Evolutionary conservation across 2,888 invertebrate genomes (phyloP).

Genomic region (Tortricodes alternella): DNA sequence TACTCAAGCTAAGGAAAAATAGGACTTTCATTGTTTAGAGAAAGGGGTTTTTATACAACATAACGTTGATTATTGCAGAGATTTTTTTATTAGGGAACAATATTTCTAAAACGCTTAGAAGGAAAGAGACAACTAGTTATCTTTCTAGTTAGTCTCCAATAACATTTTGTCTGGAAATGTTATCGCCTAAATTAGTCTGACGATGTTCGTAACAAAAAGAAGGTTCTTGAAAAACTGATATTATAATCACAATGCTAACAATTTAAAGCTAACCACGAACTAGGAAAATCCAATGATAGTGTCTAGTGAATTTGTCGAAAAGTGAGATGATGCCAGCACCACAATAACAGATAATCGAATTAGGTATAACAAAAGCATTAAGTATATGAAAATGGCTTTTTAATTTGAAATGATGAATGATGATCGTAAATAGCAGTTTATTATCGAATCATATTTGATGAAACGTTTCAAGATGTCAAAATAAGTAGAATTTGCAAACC

Average conservation of each 20-base stretch:
- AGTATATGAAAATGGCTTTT: slow-evolving; percentile 37
- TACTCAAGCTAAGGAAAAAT: too few species aligned
- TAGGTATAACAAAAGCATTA: slow-evolving; percentile 45
- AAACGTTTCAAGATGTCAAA: too few species aligned
- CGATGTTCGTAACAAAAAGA: neutral
- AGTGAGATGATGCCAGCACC: slow-evolving; percentile 40
- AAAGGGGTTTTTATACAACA: too few species aligned
- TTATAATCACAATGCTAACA: slow-evolving; percentile 19
- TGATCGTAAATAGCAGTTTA: too few species aligned
- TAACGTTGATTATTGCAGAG: neutral
- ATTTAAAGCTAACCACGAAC: slow-evolving; percentile 47
- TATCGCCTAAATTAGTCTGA: neutral
- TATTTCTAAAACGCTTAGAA: slow-evolving; percentile 20
- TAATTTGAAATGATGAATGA: neutral
- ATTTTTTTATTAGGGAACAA: slow-evolving; percentile 17
- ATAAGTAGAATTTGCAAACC: too few species aligned
- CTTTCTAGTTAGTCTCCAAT: too few species aligned
- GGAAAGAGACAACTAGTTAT: slow-evolving; percentile 9
- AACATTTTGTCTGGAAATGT: too few species aligned
- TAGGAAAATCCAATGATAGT: slow-evolving; percentile 51
- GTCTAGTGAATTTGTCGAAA: slow-evolving; percentile 42
- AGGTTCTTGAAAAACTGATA: neutral
- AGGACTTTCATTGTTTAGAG: too few species aligned
- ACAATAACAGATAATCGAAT: slow-evolving; percentile 59
- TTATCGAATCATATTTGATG: too few species aligned